Evolutionary conservation across 1,140 invertebrate species (phyloP).

Genomic region (Drosophila teissieri): DNA sequence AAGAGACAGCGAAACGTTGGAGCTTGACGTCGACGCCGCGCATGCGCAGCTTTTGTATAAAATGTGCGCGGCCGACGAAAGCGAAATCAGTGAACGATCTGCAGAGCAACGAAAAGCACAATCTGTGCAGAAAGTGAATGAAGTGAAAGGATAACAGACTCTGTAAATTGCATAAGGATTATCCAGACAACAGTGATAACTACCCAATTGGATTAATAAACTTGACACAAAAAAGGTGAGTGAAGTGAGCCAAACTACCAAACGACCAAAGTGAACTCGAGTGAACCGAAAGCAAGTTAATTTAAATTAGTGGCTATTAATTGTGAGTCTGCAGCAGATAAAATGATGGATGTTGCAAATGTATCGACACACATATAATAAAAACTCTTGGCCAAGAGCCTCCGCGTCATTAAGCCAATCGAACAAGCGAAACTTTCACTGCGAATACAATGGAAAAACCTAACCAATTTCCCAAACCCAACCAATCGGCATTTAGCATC

Average conservation of each 20-base stretch:
- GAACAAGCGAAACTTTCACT: conserved; percentile 63
- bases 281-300: conserved; percentile 19
- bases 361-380: not conserved
- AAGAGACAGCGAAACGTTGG: conserved; percentile 24
- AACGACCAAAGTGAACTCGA: conserved; percentile 26
- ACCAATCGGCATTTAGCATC: conserved; percentile 29
- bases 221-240: conserved; percentile 55
- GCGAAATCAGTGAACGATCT: conserved; percentile 79
- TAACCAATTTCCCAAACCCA: conserved; percentile 25
- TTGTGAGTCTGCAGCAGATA: not conserved
- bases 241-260: conserved; percentile 19
- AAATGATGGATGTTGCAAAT: conserved; percentile 20
- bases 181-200: conserved; percentile 29
- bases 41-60: conserved; percentile 77
- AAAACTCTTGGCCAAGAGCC: conserved; percentile 23
- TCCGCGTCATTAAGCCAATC: conserved; percentile 43
- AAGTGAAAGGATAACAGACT: conserved; percentile 70
- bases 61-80: conserved; percentile 66
- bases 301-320: conserved; percentile 20
- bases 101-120: conserved; percentile 62
- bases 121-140: conserved; percentile 47
- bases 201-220: conserved; percentile 56
- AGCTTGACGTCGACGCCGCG: conserved; percentile 49
- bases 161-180: conserved; percentile 68
- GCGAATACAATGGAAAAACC: conserved; percentile 38